A percentile compares a stretch with the other conserved stretches of the same genome.
Evolutionary conservation across 2,797 vertebrate genomes (phyloP).

Genomic region (Neosilurus hyrtlii): DNA sequence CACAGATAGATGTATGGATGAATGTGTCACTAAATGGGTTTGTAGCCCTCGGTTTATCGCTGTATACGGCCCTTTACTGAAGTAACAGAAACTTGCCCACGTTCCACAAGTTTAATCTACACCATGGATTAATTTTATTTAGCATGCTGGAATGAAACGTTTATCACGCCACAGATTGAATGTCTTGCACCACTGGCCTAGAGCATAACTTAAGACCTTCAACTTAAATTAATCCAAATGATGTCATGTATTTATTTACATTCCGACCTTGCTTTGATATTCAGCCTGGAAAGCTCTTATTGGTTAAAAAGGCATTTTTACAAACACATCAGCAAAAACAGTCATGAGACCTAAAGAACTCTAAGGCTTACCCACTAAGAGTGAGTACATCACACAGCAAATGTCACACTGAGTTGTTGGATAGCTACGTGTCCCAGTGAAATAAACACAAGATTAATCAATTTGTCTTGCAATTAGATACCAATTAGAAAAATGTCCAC

Average conservation of each 20-base stretch:
- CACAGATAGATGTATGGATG: background rate
- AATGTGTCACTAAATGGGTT: background rate
- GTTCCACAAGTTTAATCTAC: background rate
- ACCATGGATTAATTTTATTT: background rate
- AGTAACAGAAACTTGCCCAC: background rate
- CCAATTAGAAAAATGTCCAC: background rate
- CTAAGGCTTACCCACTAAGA: background rate
- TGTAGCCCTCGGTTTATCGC: background rate
- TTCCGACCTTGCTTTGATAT: constrained; percentile 10
- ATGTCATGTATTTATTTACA: background rate
- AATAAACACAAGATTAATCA: background rate
- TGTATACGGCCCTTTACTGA: background rate
- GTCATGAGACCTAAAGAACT: background rate
- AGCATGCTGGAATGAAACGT: background rate
- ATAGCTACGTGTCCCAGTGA: background rate
- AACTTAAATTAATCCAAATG: constrained; percentile 12
- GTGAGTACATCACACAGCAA: background rate
- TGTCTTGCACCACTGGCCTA: background rate
- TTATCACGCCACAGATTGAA: background rate
- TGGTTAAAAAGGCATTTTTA: background rate
- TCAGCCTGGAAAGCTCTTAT: background rate
- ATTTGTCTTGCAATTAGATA: background rate
- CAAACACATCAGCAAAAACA: constrained; percentile 2
- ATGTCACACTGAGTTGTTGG: background rate
- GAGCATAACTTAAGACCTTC: background rate